These are phyloP conservation scores for Fissipunctia ypsillon DNA, from an alignment of 2,888 invertebrate genomes.

Conservation along the genomic window DNA sequence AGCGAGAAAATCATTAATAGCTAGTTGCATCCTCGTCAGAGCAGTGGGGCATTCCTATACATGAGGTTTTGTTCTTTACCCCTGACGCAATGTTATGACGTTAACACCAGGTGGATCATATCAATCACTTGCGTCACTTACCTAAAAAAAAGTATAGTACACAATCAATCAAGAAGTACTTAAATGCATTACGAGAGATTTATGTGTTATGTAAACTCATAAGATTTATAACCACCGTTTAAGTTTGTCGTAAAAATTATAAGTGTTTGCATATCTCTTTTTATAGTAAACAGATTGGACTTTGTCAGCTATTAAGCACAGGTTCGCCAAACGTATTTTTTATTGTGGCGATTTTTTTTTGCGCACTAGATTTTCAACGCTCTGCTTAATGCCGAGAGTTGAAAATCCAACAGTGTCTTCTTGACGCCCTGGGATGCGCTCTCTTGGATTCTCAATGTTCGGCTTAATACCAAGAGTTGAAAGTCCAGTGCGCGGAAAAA, in stretches of 20 bases:
- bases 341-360: neutral
- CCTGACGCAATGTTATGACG: neutral
- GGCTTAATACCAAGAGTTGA: neutral
- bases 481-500: neutral
- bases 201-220: constrained; percentile 26
- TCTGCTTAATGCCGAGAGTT: no score
- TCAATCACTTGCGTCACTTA: constrained; percentile 14
- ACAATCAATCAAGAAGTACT: constrained; percentile 38
- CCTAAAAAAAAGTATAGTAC: constrained; percentile 1
- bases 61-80: neutral
- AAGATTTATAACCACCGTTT: constrained; percentile 24
- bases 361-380: neutral
- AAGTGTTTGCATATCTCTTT: constrained; percentile 23
- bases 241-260: constrained; percentile 39
- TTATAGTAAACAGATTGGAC: neutral
- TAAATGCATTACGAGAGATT: constrained; percentile 30
- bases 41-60: no score
- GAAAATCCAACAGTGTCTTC: neutral
- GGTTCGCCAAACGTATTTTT: neutral
- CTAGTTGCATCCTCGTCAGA: no score
- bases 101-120: constrained; percentile 19
- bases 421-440: neutral
- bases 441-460: neutral
- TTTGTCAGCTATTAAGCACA: neutral
- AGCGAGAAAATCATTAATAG: no score